Conservation (phyloP, 2,888 invertebrate species). For the Amphipyra tragopoginis region DNA sequence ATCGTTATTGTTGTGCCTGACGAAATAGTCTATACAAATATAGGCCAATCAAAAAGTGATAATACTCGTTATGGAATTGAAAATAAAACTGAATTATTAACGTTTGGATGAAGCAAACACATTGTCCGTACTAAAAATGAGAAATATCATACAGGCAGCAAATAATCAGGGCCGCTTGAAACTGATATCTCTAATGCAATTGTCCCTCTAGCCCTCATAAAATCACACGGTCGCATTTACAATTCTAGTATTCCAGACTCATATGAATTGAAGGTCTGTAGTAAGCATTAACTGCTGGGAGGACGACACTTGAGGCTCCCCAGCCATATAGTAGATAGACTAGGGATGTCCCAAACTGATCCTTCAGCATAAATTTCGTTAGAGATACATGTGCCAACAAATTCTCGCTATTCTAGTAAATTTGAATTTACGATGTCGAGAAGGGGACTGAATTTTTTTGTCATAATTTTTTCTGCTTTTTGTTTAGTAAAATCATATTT, state of each 20-base stretch:
- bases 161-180: slow-evolving; percentile 7
- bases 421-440: slow-evolving; percentile 49
- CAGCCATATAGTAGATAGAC: slow-evolving; percentile 41
- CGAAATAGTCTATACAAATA: neutral
- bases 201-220: slow-evolving; percentile 31
- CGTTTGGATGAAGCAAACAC: neutral
- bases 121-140: slow-evolving; percentile 3
- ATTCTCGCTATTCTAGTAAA: slow-evolving; percentile 47
- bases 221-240: slow-evolving; percentile 43
- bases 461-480: slow-evolving; percentile 27
- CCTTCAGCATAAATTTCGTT: slow-evolving; percentile 53
- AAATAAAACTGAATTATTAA: no score
- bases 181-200: slow-evolving; percentile 37
- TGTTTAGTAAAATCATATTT: slow-evolving; percentile 15
- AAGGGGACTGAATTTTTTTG: slow-evolving; percentile 31
- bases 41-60: neutral
- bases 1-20: neutral
- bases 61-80: neutral
- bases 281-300: slow-evolving; percentile 42
- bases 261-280: slow-evolving; percentile 51
- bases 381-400: slow-evolving; percentile 45
- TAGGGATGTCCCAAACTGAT: slow-evolving; percentile 55
- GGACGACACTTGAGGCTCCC: slow-evolving; percentile 41
- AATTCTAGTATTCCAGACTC: slow-evolving; percentile 47
- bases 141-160: slow-evolving; percentile 11